These are phyloP conservation scores for Aphrophora alni DNA, from an alignment of 2,888 invertebrate genomes.

Conservation along the genomic window DNA sequence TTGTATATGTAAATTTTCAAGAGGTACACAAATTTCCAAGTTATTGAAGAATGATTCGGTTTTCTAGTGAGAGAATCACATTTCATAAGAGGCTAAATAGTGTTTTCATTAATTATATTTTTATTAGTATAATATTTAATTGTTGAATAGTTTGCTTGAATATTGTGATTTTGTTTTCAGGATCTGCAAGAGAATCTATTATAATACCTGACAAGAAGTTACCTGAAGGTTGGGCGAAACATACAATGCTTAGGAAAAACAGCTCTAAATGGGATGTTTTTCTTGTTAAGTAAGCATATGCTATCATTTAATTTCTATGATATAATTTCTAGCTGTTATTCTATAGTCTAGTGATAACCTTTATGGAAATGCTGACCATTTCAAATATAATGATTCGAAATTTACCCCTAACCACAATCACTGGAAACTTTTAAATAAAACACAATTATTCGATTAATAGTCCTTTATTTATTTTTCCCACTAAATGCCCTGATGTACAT, in stretches of 20 bases:
- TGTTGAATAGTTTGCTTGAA: not conserved
- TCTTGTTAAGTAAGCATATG: constrained; percentile 57
- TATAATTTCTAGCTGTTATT: not conserved
- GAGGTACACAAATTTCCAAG: no score
- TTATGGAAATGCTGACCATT: constrained; percentile 9
- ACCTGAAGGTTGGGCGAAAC: constrained; percentile 79
- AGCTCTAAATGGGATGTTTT: constrained; percentile 83
- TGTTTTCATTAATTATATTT: not conserved
- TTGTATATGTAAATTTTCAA: no score
- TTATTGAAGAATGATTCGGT: not conserved
- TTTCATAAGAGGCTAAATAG: no score
- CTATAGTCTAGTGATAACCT: not conserved
- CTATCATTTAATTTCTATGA: not conserved
- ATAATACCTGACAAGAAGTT: constrained; percentile 66
- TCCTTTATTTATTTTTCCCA: no score
- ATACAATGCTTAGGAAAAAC: constrained; percentile 72
- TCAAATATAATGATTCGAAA: no score
- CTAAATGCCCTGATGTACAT: no score
- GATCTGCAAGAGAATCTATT: constrained; percentile 39
- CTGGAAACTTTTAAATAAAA: no score
- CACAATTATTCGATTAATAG: no score
- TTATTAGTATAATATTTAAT: not conserved
- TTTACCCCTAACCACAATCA: no score
- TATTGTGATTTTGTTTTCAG: no score
- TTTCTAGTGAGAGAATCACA: no score